Evolutionary conservation across 2,888 invertebrate species (phyloP), one percentile per base, ranked within the genome.

Genomic region (Exocentrus adspersus): DNA sequence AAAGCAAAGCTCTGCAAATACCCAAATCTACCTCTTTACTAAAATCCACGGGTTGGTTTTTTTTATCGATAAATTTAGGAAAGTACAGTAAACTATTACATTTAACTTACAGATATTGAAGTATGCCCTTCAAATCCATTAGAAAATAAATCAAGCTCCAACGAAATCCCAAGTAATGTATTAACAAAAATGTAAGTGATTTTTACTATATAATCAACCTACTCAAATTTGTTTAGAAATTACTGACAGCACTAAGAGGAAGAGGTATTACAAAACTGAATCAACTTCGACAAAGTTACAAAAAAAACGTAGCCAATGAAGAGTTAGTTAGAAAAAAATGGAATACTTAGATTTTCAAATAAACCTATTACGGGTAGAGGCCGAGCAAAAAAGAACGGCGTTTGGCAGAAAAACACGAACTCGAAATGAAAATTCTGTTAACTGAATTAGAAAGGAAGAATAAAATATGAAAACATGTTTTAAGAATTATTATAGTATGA

Each of bases 301-400:
- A 14, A 43, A 43, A 17, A 16, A 43, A 19, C 17, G 43, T 43
- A n/a, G n/a, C n/a, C n/a, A n/a, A n/a, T n/a, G 43, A 43, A 19
- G 43, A 43, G 19, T 19, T 43, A 17, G 43, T 19, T 19, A 5
- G 43, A 43, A 43, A 43, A 43, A 43, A 43, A 43, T 43, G 2
- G 43, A 43, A 43, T 43, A 43, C n/a, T 7, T 43, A 43, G 43
- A 43, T 6, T 43, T 43, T n/a, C 43, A 43, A 17, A 43, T 43
- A 9, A 43, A 43, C 6, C 43, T 43, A 2, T 43, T 43, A 43
- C 16, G 19, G 43, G 19, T 17, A 3, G 43, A 43, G 43, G 43
- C 43, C 16, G 43, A 17, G 43, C n/a, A 43, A 9, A 9, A 43
- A 43, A n/a, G 43, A 43, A 43, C 16, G n/a, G 1, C 14, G 43